Evolutionary conservation across 2,113 vertebrate genomes (phyloP), one percentile per base, ranked within the genome.

Genomic region (Prionailurus bengalensis): DNA sequence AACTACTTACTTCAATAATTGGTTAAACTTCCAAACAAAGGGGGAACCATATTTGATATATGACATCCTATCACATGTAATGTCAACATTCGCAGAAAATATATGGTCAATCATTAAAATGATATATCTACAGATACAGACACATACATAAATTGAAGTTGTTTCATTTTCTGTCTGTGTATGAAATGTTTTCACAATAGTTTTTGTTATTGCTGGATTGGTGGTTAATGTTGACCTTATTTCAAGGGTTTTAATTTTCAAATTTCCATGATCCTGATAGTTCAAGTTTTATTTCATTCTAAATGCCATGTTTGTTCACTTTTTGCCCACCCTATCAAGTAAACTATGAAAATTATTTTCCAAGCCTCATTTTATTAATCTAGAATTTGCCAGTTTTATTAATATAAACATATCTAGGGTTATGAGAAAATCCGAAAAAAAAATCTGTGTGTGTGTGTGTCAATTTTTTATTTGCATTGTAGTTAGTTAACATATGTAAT

Each of bases 251-350:
- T 25, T 87, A 61, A 45, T 63, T 42, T 55, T 0, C 9, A 78
- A 85, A 8, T 51, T 55, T 55, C 23, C n/a, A 80, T 78, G 14
- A 76, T 8, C 7, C n/a, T 16, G 4, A 29, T 82, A 25, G 51
- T 39, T 71, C 27, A 76, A 84, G 83, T 81, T 86, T 89, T 94
- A 31, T 76, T 97, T 96, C 39, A 96, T 81, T 66, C 31, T 58
- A 73, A 95, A 45, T 63, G 39, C 1, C 23, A 58, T 23, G 55
- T 88, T 76, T 85, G 21, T 33, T 89, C 9, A 78, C 7, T 58
- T 17, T 96, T 73, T 84, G 48, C 8, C 29, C 48, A 48, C 58
- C 21, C 7, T 71, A 73, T 12, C 7, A 9, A 78, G 15, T 36
- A 96, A 89, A 81, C 21, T 16, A 73, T 84, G n/a, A 92, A 78